Evolutionary conservation across 1,140 invertebrate species (phyloP).

Genomic region (Aphidius gifuensis): DNA sequence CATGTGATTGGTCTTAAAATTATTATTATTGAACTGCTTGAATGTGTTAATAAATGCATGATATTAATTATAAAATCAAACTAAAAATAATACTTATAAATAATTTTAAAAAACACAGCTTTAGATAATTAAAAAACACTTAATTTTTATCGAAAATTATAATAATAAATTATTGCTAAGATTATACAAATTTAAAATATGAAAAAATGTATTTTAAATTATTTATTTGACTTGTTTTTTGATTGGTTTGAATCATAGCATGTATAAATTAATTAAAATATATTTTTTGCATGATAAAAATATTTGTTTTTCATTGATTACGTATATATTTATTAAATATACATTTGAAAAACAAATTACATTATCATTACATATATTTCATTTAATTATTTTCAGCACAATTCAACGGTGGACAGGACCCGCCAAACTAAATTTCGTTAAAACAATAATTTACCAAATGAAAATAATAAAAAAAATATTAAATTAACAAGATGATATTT

Average conservation of each 20-base stretch:
- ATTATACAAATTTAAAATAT: constrained; percentile 15
- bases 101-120: too few species aligned
- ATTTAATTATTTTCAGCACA: constrained; percentile 48
- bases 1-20: constrained; percentile 39
- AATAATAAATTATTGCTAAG: neutral
- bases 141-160: too few species aligned
- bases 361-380: constrained; percentile 31
- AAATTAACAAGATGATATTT: constrained; percentile 17
- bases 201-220: neutral
- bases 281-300: neutral
- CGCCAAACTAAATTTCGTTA: constrained; percentile 39
- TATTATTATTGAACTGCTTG: constrained; percentile 31
- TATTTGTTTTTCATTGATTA: neutral
- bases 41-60: neutral
- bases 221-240: too few species aligned
- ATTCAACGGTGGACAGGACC: constrained; percentile 44
- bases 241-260: too few species aligned
- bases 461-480: constrained; percentile 1
- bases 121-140: too few species aligned
- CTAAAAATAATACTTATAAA: too few species aligned
- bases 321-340: neutral
- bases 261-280: neutral
- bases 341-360: neutral
- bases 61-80: neutral
- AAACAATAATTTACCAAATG: constrained; percentile 10